Base-by-base conservation (phyloP, 2,888 invertebrate genomes). In the Pseudanteris insignis region DNA sequence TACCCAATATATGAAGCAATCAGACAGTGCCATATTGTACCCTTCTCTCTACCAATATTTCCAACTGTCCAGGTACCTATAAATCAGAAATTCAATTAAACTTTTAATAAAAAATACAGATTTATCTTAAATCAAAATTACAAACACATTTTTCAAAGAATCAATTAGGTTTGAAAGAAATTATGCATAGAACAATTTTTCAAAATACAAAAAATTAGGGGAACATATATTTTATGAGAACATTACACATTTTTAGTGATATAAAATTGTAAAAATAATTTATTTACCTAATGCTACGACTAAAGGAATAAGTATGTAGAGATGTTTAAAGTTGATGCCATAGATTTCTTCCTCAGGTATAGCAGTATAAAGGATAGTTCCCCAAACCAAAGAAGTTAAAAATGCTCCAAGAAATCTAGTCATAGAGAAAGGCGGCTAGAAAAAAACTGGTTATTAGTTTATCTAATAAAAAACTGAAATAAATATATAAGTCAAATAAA, bases 21-120 rank as follows among this genome's bases (percentile, higher is more conserved):
- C 0, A 94, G 74, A 0, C 92, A 85, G 75, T 87, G 84, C 82
- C 87, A 87, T 21, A 92, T 82, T 0, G 84, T 81, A 1, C 94
- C 94, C 69, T 85, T 83, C 74, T 95, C 90, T 1, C 89, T 85
- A 0, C 96, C 96, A 63, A 96, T 89, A 73, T 96, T 96, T 14
- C 95, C 95, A 5, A 95, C 92, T 0, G 89, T 84, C 89, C 94
- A 92, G 0, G 94, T 91, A 68, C 95, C 96, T 94, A 76, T 11
- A 26, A 28, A 51, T 21, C 7, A n/a, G n/a, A n/a, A n/a, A n/a
- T n/a, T n/a, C n/a, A n/a, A n/a, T n/a, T n/a, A n/a, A n/a, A n/a
- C n/a, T n/a, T n/a, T n/a, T n/a, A n/a, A n/a, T n/a, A n/a, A n/a
- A n/a, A n/a, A n/a, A n/a, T n/a, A n/a, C n/a, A n/a, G n/a, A n/a